Evolutionary conservation across 2,113 vertebrate genomes (phyloP).

Genomic region (Archilochus colubris): DNA sequence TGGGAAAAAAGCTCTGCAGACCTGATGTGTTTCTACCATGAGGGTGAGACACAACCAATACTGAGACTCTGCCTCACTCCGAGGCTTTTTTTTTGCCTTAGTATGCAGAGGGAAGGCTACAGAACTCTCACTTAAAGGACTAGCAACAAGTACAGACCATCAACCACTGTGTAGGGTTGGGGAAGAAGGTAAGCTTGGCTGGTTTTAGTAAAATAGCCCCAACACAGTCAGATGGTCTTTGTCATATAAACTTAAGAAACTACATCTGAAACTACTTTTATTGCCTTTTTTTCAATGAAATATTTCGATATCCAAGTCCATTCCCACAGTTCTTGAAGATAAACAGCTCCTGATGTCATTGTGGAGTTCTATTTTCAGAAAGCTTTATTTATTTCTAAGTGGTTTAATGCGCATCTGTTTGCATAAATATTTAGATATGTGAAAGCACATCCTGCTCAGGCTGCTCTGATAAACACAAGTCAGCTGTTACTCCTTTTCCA

Average conservation of each 20-base stretch:
- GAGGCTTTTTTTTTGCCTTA: not conserved
- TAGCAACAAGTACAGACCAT: not conserved
- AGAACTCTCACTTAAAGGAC: not conserved
- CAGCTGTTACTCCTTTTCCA: slow-evolving; percentile 56
- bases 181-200: not conserved
- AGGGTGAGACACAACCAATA: not conserved
- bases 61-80: not conserved
- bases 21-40: fast-evolving
- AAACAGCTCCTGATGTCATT: slow-evolving; percentile 66
- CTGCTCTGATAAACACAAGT: slow-evolving; percentile 61
- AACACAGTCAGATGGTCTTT: not conserved
- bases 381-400: slow-evolving; percentile 65
- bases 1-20: not conserved
- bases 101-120: not conserved
- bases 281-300: slow-evolving; percentile 37
- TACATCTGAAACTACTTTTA: slow-evolving; percentile 40
- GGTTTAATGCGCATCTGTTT: slow-evolving; percentile 67
- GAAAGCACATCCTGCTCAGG: slow-evolving; percentile 59
- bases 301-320: slow-evolving; percentile 41
- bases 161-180: not conserved
- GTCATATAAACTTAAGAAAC: slow-evolving; percentile 18
- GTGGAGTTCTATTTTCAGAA: slow-evolving; percentile 68
- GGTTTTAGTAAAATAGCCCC: not conserved
- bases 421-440: slow-evolving; percentile 69
- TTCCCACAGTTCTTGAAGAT: slow-evolving; percentile 63